phyloP scores from a whole-genome alignment of 2,888 invertebrate genomes.

The Synergus itoensis region DNA sequence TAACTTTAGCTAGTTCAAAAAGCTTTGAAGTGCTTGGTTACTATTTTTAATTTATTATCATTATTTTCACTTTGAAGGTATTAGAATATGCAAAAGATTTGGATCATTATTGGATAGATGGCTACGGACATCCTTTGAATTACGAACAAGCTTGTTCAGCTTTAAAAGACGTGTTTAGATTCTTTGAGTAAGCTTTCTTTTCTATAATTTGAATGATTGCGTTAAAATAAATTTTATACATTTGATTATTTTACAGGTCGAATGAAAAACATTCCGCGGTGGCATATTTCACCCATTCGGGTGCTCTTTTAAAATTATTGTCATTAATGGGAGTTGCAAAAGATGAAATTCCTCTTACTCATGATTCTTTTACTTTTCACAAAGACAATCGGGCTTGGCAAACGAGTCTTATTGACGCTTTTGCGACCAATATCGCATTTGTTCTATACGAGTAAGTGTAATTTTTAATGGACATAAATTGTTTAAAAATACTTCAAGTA shows the following conservation, averaged over 20 bases:
- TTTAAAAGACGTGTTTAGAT: slow-evolving; percentile 84
- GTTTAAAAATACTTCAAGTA: too few species aligned
- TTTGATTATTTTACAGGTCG: slow-evolving; percentile 56
- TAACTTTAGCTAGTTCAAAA: slow-evolving; percentile 1
- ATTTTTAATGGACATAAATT: background rate
- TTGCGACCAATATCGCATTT: slow-evolving; percentile 90
- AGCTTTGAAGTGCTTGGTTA: slow-evolving; percentile 20
- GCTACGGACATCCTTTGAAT: slow-evolving; percentile 87
- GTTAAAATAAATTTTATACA: background rate
- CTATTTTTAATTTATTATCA: slow-evolving; percentile 16
- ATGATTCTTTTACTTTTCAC: slow-evolving; percentile 78
- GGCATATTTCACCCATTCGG: slow-evolving; percentile 91
- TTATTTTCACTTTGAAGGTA: slow-evolving; percentile 78
- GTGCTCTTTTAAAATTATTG: slow-evolving; percentile 87
- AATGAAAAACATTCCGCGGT: slow-evolving; percentile 78
- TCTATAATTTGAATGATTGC: slow-evolving; percentile 38
- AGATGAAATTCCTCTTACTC: slow-evolving; percentile 82
- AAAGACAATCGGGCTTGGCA: slow-evolving; percentile 79
- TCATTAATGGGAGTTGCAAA: slow-evolving; percentile 86
- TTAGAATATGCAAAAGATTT: slow-evolving; percentile 89
- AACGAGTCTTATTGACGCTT: slow-evolving; percentile 84
- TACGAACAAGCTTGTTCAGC: slow-evolving; percentile 88
- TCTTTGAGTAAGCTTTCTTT: slow-evolving; percentile 81
- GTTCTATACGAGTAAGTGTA: slow-evolving; percentile 84
- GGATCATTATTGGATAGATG: slow-evolving; percentile 90